phyloP scores from a whole-genome alignment of 2,888 invertebrate genomes.

The Agriopis marginaria region DNA sequence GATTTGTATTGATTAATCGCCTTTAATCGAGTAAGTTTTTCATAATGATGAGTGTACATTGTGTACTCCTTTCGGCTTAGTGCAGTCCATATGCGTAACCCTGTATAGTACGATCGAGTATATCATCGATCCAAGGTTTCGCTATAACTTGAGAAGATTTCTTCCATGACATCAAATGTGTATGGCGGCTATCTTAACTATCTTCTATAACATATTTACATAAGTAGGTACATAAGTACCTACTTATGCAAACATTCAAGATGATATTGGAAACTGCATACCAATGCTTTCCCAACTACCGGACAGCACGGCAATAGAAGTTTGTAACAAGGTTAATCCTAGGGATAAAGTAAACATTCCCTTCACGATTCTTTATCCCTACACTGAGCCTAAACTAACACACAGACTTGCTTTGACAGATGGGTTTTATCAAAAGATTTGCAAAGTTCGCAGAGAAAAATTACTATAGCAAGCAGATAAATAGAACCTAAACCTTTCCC shows the following conservation, averaged over 20 bases:
- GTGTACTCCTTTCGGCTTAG: too few species aligned
- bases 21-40: background rate
- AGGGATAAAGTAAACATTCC: slow-evolving; percentile 20
- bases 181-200: too few species aligned
- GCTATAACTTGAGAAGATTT: too few species aligned
- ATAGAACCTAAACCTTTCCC: slow-evolving; percentile 3
- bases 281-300: background rate
- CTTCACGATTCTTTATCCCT: slow-evolving; percentile 19
- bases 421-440: slow-evolving; percentile 30
- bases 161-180: too few species aligned
- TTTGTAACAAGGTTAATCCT: slow-evolving; percentile 19
- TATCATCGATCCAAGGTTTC: too few species aligned
- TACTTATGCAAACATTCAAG: too few species aligned
- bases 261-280: background rate
- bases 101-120: too few species aligned
- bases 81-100: too few species aligned
- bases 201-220: too few species aligned
- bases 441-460: slow-evolving; percentile 21
- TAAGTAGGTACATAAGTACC: too few species aligned
- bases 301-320: slow-evolving; percentile 1
- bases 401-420: slow-evolving; percentile 30
- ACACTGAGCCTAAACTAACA: slow-evolving; percentile 32
- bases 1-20: slow-evolving; percentile 36
- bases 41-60: too few species aligned
- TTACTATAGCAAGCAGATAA: slow-evolving; percentile 19